phyloP scores from a whole-genome alignment of 2,888 invertebrate species.

The Scaptomyza parva region DNA sequence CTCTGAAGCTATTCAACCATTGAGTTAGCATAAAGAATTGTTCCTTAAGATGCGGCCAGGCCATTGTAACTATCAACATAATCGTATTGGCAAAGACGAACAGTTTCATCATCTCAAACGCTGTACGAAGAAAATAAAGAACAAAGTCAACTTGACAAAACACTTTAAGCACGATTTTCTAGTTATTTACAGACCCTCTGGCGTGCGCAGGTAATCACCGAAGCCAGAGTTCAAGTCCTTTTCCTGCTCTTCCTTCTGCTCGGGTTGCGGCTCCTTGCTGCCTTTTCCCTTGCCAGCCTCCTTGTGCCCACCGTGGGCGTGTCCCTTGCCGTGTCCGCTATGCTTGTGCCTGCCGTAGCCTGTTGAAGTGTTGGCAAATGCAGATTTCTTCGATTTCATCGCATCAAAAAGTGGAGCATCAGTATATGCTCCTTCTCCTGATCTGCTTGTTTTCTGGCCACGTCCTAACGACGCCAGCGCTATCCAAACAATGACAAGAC shows the following conservation, averaged over 20 bases:
- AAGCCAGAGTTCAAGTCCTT: conserved; percentile 84
- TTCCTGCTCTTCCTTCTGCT: conserved; percentile 66
- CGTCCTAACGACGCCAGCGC: conserved; percentile 43
- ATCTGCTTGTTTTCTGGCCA: background rate
- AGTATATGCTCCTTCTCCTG: conserved; percentile 4
- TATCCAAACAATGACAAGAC: conserved; percentile 45
- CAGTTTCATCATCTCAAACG: conserved; percentile 91
- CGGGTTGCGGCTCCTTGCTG: conserved; percentile 37
- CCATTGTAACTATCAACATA: conserved; percentile 89
- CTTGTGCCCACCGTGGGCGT: conserved; percentile 48
- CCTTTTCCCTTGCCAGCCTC: conserved; percentile 41
- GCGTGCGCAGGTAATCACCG: conserved; percentile 83
- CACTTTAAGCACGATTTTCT: background rate
- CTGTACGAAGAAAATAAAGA: conserved; percentile 78
- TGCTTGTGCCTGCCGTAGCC: conserved; percentile 78
- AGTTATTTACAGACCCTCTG: conserved; percentile 82
- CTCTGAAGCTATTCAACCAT: conserved; percentile 83
- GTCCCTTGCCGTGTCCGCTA: conserved; percentile 50
- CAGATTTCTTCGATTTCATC: conserved; percentile 80
- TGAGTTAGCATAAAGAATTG: conserved; percentile 86
- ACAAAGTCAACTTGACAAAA: too few relatives aligned
- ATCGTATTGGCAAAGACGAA: conserved; percentile 92
- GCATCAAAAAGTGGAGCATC: conserved; percentile 53
- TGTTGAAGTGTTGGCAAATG: conserved; percentile 79
- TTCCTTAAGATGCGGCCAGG: conserved; percentile 90